phyloP scores from a whole-genome alignment of 1,140 invertebrate genomes.

The Drusus annulatus region DNA sequence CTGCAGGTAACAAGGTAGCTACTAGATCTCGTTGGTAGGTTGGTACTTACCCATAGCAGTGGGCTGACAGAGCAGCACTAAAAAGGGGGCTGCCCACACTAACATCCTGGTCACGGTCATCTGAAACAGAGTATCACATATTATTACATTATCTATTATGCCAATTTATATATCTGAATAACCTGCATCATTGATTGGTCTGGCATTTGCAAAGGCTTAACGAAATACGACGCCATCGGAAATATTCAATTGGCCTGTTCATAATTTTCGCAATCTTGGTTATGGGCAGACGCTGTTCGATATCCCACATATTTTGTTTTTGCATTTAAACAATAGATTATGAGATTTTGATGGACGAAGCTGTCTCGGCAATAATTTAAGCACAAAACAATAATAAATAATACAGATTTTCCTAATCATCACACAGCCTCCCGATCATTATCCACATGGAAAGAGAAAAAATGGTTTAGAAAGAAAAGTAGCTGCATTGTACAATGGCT shows the following conservation, averaged over 20 bases:
- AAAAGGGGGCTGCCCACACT: constrained; percentile 54
- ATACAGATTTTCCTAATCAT: no score
- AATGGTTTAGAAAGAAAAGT: no score
- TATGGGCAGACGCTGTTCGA: no score
- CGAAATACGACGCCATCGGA: background rate
- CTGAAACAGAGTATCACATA: constrained; percentile 42
- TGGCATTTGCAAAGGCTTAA: background rate
- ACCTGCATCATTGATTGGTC: background rate
- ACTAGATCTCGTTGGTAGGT: no score
- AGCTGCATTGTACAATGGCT: no score
- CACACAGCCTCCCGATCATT: no score
- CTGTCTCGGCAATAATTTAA: no score
- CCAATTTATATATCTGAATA: background rate
- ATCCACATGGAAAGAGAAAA: no score
- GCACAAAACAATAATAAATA: no score
- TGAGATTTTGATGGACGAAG: no score
- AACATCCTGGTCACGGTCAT: constrained; percentile 51
- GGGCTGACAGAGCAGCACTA: constrained; percentile 51
- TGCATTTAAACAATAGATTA: no score
- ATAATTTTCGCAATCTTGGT: background rate
- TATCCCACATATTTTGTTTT: no score
- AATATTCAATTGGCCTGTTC: background rate
- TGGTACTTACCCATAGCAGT: constrained; percentile 50
- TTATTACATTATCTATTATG: background rate
- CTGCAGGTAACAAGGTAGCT: background rate